phyloP scores from a whole-genome alignment of 2,888 invertebrate genomes.

The Oithona nana region DNA sequence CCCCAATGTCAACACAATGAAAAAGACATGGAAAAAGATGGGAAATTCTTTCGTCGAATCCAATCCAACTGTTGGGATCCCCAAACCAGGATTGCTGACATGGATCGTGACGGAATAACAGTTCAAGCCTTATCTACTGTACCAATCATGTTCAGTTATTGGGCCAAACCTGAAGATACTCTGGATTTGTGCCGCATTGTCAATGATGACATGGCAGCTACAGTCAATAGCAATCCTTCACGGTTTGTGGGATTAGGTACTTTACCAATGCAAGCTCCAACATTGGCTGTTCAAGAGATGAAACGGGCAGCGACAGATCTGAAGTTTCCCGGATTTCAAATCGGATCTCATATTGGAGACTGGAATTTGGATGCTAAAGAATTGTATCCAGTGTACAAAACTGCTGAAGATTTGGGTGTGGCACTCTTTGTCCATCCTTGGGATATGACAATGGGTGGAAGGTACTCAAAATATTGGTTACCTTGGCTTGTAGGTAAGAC shows the following conservation, averaged over 20 bases:
- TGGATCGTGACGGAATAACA: constrained; percentile 33
- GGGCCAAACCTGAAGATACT: constrained; percentile 36
- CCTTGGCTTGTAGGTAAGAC: constrained; percentile 36
- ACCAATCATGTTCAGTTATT: constrained; percentile 39
- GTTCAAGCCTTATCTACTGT: constrained; percentile 38
- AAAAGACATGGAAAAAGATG: constrained; percentile 31
- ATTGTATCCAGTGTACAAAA: constrained; percentile 34
- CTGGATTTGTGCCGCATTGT: constrained; percentile 31
- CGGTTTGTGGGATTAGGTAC: constrained; percentile 35
- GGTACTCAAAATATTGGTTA: constrained; percentile 35
- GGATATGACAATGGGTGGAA: constrained; percentile 35
- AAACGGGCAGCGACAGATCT: constrained; percentile 30
- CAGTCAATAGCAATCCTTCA: constrained; percentile 29
- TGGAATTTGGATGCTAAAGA: constrained; percentile 34
- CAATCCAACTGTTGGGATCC: constrained; percentile 35
- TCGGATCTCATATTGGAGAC: constrained; percentile 37
- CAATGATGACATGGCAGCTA: constrained; percentile 34
- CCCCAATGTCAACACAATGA: constrained; percentile 24
- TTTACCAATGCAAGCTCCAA: constrained; percentile 35
- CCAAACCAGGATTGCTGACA: constrained; percentile 31
- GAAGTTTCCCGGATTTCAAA: constrained; percentile 34
- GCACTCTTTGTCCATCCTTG: constrained; percentile 38
- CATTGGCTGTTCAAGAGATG: constrained; percentile 33
- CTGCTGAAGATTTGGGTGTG: constrained; percentile 31
- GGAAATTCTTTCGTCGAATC: constrained; percentile 33